These are phyloP conservation scores for Meteorus cinctellus DNA, from an alignment of 2,888 invertebrate genomes.

Conservation along the genomic window DNA sequence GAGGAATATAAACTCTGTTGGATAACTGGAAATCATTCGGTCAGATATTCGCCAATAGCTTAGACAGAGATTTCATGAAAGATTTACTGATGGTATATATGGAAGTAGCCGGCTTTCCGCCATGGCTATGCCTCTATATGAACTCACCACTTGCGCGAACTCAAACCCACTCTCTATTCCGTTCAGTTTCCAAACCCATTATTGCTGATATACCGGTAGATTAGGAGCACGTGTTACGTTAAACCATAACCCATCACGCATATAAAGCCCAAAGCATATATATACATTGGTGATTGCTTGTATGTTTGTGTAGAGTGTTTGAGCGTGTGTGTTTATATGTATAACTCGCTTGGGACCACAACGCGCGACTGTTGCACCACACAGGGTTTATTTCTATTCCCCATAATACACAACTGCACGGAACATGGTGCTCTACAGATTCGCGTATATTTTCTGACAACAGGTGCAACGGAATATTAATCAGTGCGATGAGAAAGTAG, in stretches of 20 bases:
- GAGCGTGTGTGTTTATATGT: not conserved
- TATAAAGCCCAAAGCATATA: constrained; percentile 5
- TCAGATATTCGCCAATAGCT: constrained; percentile 46
- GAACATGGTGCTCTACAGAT: not conserved
- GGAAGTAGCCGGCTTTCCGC: constrained; percentile 23
- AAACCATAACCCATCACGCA: constrained; percentile 35
- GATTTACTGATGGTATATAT: constrained; percentile 56
- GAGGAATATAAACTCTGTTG: not conserved
- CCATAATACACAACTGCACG: constrained; percentile 1
- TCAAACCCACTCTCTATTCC: constrained; percentile 27
- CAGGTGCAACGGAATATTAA: constrained; percentile 26
- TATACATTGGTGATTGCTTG: not conserved
- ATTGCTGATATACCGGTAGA: constrained; percentile 70
- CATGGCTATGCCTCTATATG: not conserved
- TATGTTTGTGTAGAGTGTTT: not conserved
- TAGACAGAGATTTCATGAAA: constrained; percentile 60
- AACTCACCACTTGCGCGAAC: constrained; percentile 32
- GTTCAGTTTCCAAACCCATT: constrained; percentile 56
- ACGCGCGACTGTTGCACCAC: constrained; percentile 7
- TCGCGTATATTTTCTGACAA: constrained; percentile 28
- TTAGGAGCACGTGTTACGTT: constrained; percentile 70
- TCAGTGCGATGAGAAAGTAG: not conserved
- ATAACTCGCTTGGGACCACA: constrained; percentile 22
- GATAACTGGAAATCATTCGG: constrained; percentile 33
- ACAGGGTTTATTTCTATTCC: constrained; percentile 19